Conservation (phyloP, 2,888 invertebrate genomes). For the Meghimatium bilineatum region DNA sequence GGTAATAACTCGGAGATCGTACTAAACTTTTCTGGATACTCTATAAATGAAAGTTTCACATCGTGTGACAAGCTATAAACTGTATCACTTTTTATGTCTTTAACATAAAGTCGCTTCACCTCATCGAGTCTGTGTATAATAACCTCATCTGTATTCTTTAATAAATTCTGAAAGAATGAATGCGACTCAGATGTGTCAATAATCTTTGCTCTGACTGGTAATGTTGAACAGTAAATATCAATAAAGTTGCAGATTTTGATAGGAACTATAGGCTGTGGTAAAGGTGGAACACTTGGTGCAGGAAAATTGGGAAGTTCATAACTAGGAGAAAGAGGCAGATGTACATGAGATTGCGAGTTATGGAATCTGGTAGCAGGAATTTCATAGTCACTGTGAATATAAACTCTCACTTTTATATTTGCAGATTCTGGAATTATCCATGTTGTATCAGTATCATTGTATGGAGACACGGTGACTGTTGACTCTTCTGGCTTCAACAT, state of each 20-base stretch:
- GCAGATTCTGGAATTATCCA: conserved; percentile 62
- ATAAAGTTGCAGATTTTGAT: conserved; percentile 36
- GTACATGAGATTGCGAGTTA: not conserved
- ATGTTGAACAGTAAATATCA: conserved; percentile 30
- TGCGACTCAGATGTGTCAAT: conserved; percentile 8
- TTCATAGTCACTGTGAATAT: conserved; percentile 53
- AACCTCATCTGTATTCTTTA: conserved; percentile 59
- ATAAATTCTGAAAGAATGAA: conserved; percentile 38
- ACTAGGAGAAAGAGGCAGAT: not conserved
- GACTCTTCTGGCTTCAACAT: conserved; percentile 62
- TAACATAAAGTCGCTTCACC: conserved; percentile 59
- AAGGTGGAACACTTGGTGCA: conserved; percentile 29
- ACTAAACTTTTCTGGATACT: conserved; percentile 58
- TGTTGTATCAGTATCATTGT: conserved; percentile 57
- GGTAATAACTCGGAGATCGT: conserved; percentile 58
- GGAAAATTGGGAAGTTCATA: conserved; percentile 20
- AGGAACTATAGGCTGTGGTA: conserved; percentile 30
- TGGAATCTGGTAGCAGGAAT: conserved; percentile 44
- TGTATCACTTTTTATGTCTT: conserved; percentile 54
- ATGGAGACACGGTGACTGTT: conserved; percentile 61
- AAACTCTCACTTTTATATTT: conserved; percentile 53
- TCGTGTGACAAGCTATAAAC: conserved; percentile 59
- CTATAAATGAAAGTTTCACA: conserved; percentile 59
- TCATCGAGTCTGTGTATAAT: conserved; percentile 61
- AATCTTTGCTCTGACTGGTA: conserved; percentile 42